Base-by-base conservation (phyloP, 2,113 vertebrate species). In the Cyphomyrus discorhynchus region DNA sequence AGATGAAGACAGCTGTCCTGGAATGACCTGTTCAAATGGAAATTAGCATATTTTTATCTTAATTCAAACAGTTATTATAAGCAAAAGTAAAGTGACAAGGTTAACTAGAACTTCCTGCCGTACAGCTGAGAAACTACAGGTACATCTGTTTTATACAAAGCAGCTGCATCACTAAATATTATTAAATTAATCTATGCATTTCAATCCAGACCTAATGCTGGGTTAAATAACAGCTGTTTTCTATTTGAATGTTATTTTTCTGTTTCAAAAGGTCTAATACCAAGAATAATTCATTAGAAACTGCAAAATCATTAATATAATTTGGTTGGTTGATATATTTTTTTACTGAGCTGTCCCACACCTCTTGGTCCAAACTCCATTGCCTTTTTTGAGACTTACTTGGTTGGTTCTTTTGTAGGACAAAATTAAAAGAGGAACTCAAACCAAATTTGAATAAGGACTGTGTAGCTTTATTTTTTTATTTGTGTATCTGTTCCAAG, bases 151-250 rank as follows among this genome's bases (percentile, higher is more conserved):
- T 46, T 49, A 85, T 21, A 49, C 42, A n/a, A 49, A 47, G 80
- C 39, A 83, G 10, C 9, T 21, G 15, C 27, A 70, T 49, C 3
- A 62, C 9, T 24, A 85, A 46, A 46, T 24, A 27, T 85, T 50
- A 86, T 52, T 86, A 86, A 85, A 83, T 83, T 46, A 86, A 86
- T 86, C 27, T 46, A 10, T 52, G 84, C 4, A 50, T 13, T 86
- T 52, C 19, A n/a, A 19, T 50, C 27, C 46, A 50, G 83, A 77
- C 15, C 2, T 77, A 77, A 77, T 2, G 13, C 31, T 39, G 15
- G 35, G 35, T 42, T 80, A 42, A 42, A 80, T 80, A 42, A 39
- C 35, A 80, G 35, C 2, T 80, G 35, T 80, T 80, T 77, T 77
- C 17, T 19, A 31, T 31, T 77, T 77, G 11, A 77, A 77, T 77